phyloP scores from a whole-genome alignment of 2,797 vertebrate genomes.

The Helarctos malayanus region DNA sequence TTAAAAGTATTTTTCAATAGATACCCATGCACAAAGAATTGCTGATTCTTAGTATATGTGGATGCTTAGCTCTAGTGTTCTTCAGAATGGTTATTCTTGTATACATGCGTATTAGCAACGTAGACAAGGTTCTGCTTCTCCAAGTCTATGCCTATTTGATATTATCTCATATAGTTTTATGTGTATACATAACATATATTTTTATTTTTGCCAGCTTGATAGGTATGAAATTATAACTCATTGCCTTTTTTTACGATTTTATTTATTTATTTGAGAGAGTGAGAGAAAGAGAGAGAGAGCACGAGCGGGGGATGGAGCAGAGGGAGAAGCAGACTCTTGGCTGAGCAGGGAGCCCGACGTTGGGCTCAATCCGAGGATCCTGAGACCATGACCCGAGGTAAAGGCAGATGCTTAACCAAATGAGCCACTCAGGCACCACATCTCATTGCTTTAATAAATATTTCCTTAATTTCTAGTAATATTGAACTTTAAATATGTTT shows the following conservation, averaged over 20 bases:
- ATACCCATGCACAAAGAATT: neutral
- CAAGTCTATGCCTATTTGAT: neutral
- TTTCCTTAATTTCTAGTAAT: slow-evolving; percentile 20
- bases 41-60: neutral
- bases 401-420: too few relatives aligned
- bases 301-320: too few relatives aligned
- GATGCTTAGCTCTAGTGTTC: neutral
- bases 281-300: too few relatives aligned
- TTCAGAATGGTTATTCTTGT: neutral
- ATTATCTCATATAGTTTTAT: neutral
- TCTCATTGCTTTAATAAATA: slow-evolving; percentile 4
- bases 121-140: neutral
- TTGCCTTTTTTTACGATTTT: neutral
- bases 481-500: neutral
- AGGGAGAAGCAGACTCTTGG: too few relatives aligned
- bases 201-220: neutral
- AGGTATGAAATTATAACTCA: neutral
- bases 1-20: slow-evolving; percentile 4
- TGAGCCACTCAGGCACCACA: neutral
- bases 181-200: neutral
- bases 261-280: too few relatives aligned
- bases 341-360: too few relatives aligned
- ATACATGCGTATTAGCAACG: neutral
- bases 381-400: too few relatives aligned
- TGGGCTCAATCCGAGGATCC: too few relatives aligned